Percentiles rank a stretch among this genome's conserved stretches.
These are phyloP conservation scores for Acrocephalus scirpaceus DNA, from an alignment of 2,797 vertebrate genomes.

Conservation along the genomic window DNA sequence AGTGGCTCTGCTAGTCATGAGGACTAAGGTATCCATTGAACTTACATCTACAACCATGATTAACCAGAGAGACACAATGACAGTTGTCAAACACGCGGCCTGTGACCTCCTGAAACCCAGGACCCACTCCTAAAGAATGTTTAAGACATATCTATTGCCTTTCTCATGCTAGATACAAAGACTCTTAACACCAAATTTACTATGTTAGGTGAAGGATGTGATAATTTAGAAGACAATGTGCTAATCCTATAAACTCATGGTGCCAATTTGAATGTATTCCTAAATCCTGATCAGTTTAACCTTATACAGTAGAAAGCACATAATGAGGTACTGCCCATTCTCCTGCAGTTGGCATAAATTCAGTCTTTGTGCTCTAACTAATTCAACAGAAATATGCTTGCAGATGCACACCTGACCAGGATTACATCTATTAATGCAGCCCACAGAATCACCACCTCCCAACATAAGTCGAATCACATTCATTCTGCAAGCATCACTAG, in stretches of 20 bases:
- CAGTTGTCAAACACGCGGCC: neutral
- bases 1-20: neutral
- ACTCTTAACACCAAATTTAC: neutral
- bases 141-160: neutral
- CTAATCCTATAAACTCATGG: slow-evolving; percentile 26
- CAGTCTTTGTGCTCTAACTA: neutral
- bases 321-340: slow-evolving; percentile 31
- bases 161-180: neutral
- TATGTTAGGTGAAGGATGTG: neutral
- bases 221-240: neutral
- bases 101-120: neutral
- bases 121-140: neutral
- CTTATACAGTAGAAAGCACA: slow-evolving; percentile 20
- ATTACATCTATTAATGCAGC: neutral
- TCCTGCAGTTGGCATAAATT: neutral
- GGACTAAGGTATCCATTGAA: neutral
- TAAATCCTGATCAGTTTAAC: slow-evolving; percentile 13
- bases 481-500: neutral
- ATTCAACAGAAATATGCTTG: neutral
- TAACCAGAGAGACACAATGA: neutral
- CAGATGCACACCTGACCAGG: slow-evolving; percentile 36
- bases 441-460: neutral
- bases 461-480: neutral
- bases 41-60: neutral
- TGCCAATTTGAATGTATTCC: neutral